phyloP scores from a whole-genome alignment of 2,888 invertebrate genomes.

The Julus scanicus region DNA sequence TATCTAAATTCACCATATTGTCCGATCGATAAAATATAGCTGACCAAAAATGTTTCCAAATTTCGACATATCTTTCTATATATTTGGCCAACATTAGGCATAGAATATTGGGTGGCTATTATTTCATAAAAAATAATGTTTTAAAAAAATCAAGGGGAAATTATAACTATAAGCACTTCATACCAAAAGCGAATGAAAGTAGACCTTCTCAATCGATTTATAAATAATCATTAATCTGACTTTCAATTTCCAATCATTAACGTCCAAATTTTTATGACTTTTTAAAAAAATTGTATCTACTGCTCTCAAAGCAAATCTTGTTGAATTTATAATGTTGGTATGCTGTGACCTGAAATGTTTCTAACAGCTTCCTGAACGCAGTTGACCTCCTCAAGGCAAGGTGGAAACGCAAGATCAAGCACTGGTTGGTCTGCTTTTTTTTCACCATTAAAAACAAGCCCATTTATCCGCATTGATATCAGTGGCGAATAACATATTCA shows the following conservation, averaged over 20 bases:
- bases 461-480: constrained; percentile 38
- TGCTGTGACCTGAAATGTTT: constrained; percentile 25
- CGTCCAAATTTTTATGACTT: background rate
- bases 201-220: too few relatives aligned
- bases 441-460: background rate
- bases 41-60: background rate
- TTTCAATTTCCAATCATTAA: background rate
- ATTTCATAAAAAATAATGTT: too few relatives aligned
- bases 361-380: constrained; percentile 28
- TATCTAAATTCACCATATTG: background rate
- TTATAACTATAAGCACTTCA: too few relatives aligned
- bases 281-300: background rate
- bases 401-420: constrained; percentile 36
- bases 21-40: too few relatives aligned
- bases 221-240: too few relatives aligned
- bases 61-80: too few relatives aligned
- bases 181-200: too few relatives aligned
- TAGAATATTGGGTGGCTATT: too few relatives aligned
- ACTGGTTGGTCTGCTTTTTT: constrained; percentile 30
- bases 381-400: constrained; percentile 31
- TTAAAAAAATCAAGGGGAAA: too few relatives aligned
- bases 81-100: too few relatives aligned
- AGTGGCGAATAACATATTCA: background rate
- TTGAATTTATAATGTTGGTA: constrained; percentile 2
- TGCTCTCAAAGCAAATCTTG: background rate